Base-by-base conservation (phyloP, 1,140 invertebrate genomes). In the Radopholus similis region DNA sequence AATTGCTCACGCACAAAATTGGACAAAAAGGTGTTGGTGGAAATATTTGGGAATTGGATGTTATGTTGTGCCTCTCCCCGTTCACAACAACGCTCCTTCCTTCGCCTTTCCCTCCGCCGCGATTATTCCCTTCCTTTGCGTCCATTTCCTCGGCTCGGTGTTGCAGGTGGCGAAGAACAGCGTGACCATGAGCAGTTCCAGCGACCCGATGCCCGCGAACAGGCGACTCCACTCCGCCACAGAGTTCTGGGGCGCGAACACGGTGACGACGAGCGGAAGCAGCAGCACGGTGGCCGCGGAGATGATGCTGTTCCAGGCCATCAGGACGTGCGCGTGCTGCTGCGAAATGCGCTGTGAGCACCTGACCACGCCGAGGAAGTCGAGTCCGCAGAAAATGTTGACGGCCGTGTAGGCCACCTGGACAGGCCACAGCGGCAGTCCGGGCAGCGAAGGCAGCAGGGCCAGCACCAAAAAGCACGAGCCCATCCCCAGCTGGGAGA, bases 291-390 rank as follows among this genome's bases (percentile, higher is more conserved):
- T 53, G 5, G 35, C n/a, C 13, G 51, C 30, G 18, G 28, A 30
- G 18, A 53, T 53, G 13, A 53, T 21, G n/a, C 51, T 53, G n/a
- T 53, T 53, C 51, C 51, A 53, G n/a, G 51, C 51, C 51, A 53
- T 53, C 35, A 53, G 18, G 5, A 53, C 51, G 5, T 53, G 51
- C 15, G 51, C 30, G 51, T 30, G 35, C 18, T 53, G 51, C 35
- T 53, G 51, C 30, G 51, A 53, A 1, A 53, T 53, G 28, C 35
- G 15, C 35, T 53, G 51, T 53, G 51, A 53, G 51, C 51, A 53
- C 35, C 51, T 53, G n/a, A 53, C 35, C 4, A 53, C 51, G n/a
- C 51, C 51, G n/a, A 53, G 51, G 35, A 53, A 53, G n/a, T 53
- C 51, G 30, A 53, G n/a, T 30, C 51, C 51, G 35, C 51, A 53